These are phyloP conservation scores for Pinctada fucata DNA, from an alignment of 2,888 invertebrate genomes.

Conservation along the genomic window DNA sequence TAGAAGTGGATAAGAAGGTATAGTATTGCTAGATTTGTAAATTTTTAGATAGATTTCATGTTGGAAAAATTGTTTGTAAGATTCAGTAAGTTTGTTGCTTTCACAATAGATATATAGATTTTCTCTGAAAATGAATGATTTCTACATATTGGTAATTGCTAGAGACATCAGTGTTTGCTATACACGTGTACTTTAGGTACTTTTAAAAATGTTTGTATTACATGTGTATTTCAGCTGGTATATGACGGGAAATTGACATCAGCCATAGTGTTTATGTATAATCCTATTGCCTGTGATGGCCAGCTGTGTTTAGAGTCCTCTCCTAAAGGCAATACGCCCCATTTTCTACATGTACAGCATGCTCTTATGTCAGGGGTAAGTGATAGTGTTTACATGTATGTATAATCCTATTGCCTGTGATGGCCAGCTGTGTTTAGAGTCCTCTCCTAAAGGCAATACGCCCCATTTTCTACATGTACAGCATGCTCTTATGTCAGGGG, in stretches of 20 bases:
- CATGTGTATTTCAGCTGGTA: conserved; percentile 84
- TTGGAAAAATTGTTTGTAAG: no score
- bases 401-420: conserved; percentile 99
- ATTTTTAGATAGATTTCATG: no score
- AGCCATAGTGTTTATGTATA: conserved; percentile 98
- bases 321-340: conserved; percentile 97
- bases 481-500: conserved; percentile 98
- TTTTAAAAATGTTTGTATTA: no score
- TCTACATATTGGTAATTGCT: no score
- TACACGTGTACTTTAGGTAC: no score
- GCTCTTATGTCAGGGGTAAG: conserved; percentile 95
- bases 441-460: conserved; percentile 97
- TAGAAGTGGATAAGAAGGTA: conserved; percentile 99
- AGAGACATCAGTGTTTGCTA: no score
- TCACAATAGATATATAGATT: no score
- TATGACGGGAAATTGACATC: conserved; percentile 98
- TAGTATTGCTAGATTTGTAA: no score
- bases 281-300: conserved; percentile 99
- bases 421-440: conserved; percentile 98
- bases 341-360: conserved; percentile 99
- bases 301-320: conserved; percentile 99
- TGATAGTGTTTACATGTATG: conserved; percentile 83
- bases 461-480: conserved; percentile 99
- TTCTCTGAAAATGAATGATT: no score
- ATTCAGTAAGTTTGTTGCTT: no score